Base-by-base conservation (phyloP, 2,113 vertebrate genomes). In the Ciconia boyciana region DNA sequence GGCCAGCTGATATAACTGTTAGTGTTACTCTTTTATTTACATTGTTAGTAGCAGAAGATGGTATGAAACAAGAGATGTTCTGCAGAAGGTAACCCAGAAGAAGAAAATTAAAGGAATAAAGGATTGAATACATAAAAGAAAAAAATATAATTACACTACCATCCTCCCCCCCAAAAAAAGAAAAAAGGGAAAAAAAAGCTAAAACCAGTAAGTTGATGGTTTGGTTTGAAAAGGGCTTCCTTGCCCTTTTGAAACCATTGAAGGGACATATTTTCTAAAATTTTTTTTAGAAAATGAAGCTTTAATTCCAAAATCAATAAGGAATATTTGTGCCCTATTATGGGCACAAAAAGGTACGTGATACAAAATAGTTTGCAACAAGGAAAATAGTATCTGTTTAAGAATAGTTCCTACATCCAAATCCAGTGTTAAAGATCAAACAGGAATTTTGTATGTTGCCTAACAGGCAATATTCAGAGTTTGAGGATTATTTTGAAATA, bases 141-240 rank as follows among this genome's bases (percentile, higher is more conserved):
- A 34, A 65, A n/a, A 28, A 39, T 2, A 74, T 16, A 44, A 31
- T 39, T 13, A 20, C 7, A 57, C 4, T 9, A n/a, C 7, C 8
- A 15, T 4, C 10, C 4, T 19, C 4, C 2, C 5, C 12, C 39
- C 39, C 22, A 31, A 44, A 26, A 10, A 29, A 54, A 9, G 1
- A 14, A 44, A 52, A 55, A 49, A 61, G 15, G 3, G 3, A 10
- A 28, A 46, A 39, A 34, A 16, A 1, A 0, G 2, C 39, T 82
- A 44, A 75, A 66, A 10, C 6, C 28, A 46, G 9, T 13, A 49
- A 6, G 1, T 12, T 31, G 19, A 52, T 31, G 5, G 3, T 39
- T 82, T 57, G 11, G 6, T 72, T 58, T 74, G 57, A 62, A 91
- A 55, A 44, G 5, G 2, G 2, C 7, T 82, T 76, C 4, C 16